phyloP scores from a whole-genome alignment of 2,888 invertebrate species.

The Abscondita cerata region DNA sequence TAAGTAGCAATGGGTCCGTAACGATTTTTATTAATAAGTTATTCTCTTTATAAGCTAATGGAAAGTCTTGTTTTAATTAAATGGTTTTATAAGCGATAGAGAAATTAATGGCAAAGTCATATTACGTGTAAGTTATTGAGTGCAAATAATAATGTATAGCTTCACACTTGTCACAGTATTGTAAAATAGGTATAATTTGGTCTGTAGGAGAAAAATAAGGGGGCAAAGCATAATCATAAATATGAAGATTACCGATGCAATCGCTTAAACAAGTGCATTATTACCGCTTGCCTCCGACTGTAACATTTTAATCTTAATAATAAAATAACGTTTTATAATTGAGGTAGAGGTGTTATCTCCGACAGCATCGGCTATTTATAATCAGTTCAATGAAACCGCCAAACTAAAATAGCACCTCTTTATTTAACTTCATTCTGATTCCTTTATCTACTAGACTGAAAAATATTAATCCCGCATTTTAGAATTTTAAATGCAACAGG shows the following conservation, averaged over 20 bases:
- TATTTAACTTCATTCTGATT: slow-evolving; percentile 30
- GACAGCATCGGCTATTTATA: slow-evolving; percentile 41
- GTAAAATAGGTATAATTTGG: slow-evolving; percentile 1
- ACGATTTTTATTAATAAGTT: neutral
- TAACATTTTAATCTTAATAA: slow-evolving; percentile 41
- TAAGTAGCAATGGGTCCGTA: too few relatives aligned
- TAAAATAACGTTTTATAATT: slow-evolving; percentile 41
- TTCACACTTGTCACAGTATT: neutral
- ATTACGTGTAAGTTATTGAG: neutral
- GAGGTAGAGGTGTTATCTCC: slow-evolving; percentile 36
- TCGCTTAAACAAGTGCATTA: slow-evolving; percentile 39
- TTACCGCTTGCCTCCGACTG: slow-evolving; percentile 36
- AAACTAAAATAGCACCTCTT: slow-evolving; percentile 29
- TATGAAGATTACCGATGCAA: slow-evolving; percentile 37
- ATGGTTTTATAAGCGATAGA: neutral
- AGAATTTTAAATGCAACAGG: neutral
- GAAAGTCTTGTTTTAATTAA: neutral
- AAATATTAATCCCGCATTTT: slow-evolving; percentile 6
- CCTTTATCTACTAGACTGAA: slow-evolving; percentile 15
- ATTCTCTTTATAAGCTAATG: too few relatives aligned
- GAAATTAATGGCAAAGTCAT: slow-evolving; percentile 1
- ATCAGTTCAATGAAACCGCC: slow-evolving; percentile 39
- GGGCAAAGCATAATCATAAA: slow-evolving; percentile 30
- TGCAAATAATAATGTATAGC: slow-evolving; percentile 7
- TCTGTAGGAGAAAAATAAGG: neutral